Evolutionary conservation across 1,140 invertebrate genomes (phyloP), one percentile per base, ranked within the genome.

Genomic region (Pygmarrhopalites habei): DNA sequence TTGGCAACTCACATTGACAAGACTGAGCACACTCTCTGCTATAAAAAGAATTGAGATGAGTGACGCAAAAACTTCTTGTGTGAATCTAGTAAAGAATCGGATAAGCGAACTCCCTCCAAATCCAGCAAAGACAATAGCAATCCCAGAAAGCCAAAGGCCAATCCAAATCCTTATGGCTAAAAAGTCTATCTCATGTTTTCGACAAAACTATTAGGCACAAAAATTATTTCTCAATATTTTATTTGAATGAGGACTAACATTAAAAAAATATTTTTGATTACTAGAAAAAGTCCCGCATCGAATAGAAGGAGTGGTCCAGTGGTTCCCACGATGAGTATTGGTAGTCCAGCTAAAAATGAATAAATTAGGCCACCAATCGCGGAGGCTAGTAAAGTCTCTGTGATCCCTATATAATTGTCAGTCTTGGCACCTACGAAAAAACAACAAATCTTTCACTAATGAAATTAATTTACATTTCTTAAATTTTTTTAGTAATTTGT

Each of bases 11-110:
- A n/a, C n/a, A n/a, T n/a, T n/a, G n/a, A n/a, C n/a, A 15, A 95
- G 76, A 74, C 93, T 95, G 62, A 86, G 84, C 53, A 92, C 80
- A 44, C 88, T 87, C 75, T 95, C 92, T 59, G 89, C 85, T 65
- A 98, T 95, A 74, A 96, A 97, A 58, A 98, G 86, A 32, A 96
- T 76, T 1, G 93, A 94, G 67, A 98, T 97, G 7, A 98, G 79
- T 5, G 91, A 89, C 1, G 93, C 91, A 76, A 98, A 98, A 41
- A 98, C 95, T 75, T 99, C 95, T 76, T 98, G 92, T 0, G 92
- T 95, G 76, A 99, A 99, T 58, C 93, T 81, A 0, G 94, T 95
- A 66, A 98, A 90, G 52, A 90, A 83, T 68, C 89, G 86, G 0
- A 98, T 89, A 47, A 97, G 82, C 2, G 92, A 88, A 71, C 91